phyloP scores from a whole-genome alignment of 2,113 vertebrate species.

The Crotophaga sulcirostris region DNA sequence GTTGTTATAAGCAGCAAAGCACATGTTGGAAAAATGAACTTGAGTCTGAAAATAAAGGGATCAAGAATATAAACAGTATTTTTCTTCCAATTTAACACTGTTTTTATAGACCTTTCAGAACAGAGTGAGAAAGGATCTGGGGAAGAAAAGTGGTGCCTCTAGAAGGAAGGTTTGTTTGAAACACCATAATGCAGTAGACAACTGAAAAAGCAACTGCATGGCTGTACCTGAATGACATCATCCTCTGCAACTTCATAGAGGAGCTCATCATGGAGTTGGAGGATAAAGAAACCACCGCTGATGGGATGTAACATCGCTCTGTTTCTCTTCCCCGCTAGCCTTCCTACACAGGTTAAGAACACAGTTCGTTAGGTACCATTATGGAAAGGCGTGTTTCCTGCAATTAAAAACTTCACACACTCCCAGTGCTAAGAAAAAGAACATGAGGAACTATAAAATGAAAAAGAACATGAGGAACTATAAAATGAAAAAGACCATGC shows the following conservation, averaged over 20 bases:
- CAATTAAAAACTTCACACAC: background rate
- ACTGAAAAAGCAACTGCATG: background rate
- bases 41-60: background rate
- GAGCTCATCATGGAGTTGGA: constrained; percentile 96
- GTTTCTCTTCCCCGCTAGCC: constrained; percentile 12
- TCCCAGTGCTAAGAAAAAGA: background rate
- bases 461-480: background rate
- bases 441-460: background rate
- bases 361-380: background rate
- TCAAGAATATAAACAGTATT: background rate
- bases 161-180: background rate
- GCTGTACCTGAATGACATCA: constrained; percentile 87
- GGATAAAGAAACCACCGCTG: constrained; percentile 88
- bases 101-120: background rate
- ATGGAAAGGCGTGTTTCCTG: background rate
- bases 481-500: background rate
- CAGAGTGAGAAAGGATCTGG: background rate
- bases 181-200: rapidly evolving
- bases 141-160: background rate
- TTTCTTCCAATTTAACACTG: background rate
- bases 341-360: constrained; percentile 47
- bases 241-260: constrained; percentile 93
- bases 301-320: constrained; percentile 44
- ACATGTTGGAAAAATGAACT: background rate
- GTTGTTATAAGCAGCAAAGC: background rate